These are phyloP conservation scores for Lasioglossum baleicum DNA, from an alignment of 1,140 invertebrate species.

Conservation along the genomic window DNA sequence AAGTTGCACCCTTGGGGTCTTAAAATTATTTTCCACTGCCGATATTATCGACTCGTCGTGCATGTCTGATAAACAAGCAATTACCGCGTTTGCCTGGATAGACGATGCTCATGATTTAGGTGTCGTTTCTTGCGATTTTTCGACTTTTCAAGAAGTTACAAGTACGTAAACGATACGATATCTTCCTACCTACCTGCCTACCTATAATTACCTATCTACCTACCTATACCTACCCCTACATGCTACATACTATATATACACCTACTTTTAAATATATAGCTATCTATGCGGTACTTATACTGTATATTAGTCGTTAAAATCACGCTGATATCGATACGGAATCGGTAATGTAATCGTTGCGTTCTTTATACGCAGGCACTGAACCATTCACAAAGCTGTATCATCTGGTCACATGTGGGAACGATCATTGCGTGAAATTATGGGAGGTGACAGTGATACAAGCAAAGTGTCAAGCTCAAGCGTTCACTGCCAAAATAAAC, in stretches of 20 bases:
- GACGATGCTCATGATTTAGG: conserved; percentile 89
- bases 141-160: conserved; percentile 67
- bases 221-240: too few relatives aligned
- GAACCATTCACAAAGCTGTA: conserved; percentile 79
- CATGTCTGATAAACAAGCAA: conserved; percentile 73
- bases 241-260: too few relatives aligned
- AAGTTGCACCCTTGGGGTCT: conserved; percentile 84
- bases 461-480: conserved; percentile 62
- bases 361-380: conserved; percentile 66
- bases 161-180: conserved; percentile 54
- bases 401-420: conserved; percentile 85
- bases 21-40: conserved; percentile 84
- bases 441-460: conserved; percentile 83
- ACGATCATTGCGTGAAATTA: conserved; percentile 87
- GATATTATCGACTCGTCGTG: conserved; percentile 75
- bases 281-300: too few relatives aligned
- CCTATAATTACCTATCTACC: too few relatives aligned
- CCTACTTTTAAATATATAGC: too few relatives aligned
- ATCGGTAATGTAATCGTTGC: conserved; percentile 6
- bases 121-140: conserved; percentile 85
- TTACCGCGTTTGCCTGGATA: conserved; percentile 72
- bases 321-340: neutral
- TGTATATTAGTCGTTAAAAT: neutral
- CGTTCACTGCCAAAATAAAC: conserved; percentile 61
- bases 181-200: too few relatives aligned